Base-by-base conservation (phyloP, 2,797 vertebrate genomes). In the Corythornis leucogaster region DNA sequence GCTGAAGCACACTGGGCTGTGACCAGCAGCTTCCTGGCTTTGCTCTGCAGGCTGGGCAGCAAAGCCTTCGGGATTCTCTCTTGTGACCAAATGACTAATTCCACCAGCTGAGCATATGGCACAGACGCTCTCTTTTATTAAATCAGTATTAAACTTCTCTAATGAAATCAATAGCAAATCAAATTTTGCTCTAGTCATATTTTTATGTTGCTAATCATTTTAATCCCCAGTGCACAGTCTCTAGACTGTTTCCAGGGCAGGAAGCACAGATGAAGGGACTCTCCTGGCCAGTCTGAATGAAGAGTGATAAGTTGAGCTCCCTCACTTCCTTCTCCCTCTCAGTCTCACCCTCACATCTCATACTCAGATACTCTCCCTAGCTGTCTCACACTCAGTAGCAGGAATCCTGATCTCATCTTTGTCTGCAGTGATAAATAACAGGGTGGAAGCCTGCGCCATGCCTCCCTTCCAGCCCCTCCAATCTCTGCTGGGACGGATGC, bases 401-500 rank as follows among this genome's bases (percentile, higher is more conserved):
- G 31, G 63, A 68, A 20, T n/a, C 20, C 40, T 38, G 12, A 18
- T 64, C 63, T 48, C 19, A 4, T 8, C 19, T 53, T 58, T 33
- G 21, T 19, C 43, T 57, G 26, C 12, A 43, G 42, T 4, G 33
- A 38, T 18, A 7, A 50, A 28, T 2, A 24, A 6, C 8, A 1
- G 0, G 20, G 42, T 74, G 51, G 31, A 20, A 25, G 2, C 25
- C 38, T 8, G 31, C 57, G 76, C 20, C 3, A 12, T 33, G 43
- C 24, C 38, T 20, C 66, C 26, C 19, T 2, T 17, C 17, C 5
- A 0, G 11, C 30, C 19, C 8, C 19, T 8, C 14, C 8, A 59
- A 31, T 38, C 59, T 42, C n/a, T 30, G 64, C 50, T 20, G 0
- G 0, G 24, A 35, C 2, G 3, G n/a, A 25, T 30, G 53, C 53